Evolutionary conservation across 2,888 invertebrate genomes (phyloP).

Genomic region (Auanema sp.): DNA sequence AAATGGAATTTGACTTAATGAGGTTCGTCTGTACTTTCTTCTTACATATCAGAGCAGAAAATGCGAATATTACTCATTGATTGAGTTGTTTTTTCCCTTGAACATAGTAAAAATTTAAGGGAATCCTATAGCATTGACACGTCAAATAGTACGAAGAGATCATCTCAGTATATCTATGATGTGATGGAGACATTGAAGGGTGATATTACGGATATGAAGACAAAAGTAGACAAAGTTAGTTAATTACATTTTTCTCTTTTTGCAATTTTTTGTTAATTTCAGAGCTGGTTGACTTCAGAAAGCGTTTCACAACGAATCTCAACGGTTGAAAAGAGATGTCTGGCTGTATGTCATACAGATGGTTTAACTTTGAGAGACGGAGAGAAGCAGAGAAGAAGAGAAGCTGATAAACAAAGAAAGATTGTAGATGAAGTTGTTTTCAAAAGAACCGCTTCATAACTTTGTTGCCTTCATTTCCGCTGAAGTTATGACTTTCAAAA

Average conservation of each 20-base stretch:
- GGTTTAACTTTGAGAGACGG: conserved; percentile 16
- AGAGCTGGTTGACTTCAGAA: conserved; percentile 30
- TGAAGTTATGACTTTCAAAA: no score
- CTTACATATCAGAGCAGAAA: no score
- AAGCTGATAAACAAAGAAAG: conserved; percentile 23
- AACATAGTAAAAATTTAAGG: no score
- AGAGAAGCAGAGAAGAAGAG: conserved; percentile 33
- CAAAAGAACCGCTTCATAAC: conserved; percentile 19
- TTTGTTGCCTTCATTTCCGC: no score
- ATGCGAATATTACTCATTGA: no score
- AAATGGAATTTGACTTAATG: conserved; percentile 19
- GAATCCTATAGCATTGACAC: no score
- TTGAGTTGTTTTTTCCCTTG: no score
- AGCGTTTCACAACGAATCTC: conserved; percentile 35
- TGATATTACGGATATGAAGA: not conserved
- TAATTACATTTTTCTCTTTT: conserved; percentile 4
- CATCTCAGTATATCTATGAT: conserved; percentile 2
- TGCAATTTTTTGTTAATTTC: conserved; percentile 5
- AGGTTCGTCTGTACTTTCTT: conserved; percentile 5
- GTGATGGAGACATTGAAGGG: not conserved
- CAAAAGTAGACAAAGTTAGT: not conserved
- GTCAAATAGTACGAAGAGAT: no score
- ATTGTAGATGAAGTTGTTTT: conserved; percentile 32
- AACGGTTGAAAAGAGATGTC: conserved; percentile 32
- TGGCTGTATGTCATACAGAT: conserved; percentile 37